Conservation (phyloP, 2,797 vertebrate species). For the Crocidura indochinensis region DNA sequence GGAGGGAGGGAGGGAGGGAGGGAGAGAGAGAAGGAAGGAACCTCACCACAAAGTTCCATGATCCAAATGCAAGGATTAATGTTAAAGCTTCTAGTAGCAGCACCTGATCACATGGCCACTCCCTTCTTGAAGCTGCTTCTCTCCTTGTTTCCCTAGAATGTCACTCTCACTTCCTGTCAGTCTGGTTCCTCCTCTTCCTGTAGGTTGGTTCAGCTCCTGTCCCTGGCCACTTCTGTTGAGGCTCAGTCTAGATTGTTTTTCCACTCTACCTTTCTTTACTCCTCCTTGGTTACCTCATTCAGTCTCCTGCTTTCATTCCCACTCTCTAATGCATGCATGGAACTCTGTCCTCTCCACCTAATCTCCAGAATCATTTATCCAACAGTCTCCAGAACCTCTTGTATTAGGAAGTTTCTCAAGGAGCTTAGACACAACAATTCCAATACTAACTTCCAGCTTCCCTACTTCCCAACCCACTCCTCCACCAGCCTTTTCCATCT, state of each 20-base stretch:
- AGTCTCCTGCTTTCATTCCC: background rate
- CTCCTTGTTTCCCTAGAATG: background rate
- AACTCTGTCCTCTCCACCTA: background rate
- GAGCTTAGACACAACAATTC: conserved; percentile 24
- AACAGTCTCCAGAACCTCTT: background rate
- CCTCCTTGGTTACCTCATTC: background rate
- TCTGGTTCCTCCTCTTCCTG: background rate
- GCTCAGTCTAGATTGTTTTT: background rate
- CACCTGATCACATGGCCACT: background rate
- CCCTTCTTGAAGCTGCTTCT: conserved; percentile 3
- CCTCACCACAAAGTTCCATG: background rate
- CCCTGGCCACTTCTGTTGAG: background rate
- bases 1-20: background rate
- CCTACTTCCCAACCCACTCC: background rate
- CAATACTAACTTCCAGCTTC: background rate
- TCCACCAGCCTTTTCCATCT: background rate
- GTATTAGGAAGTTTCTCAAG: background rate
- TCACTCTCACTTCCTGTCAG: conserved; percentile 29
- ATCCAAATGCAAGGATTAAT: conserved; percentile 21
- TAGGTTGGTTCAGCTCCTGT: background rate
- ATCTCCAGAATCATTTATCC: background rate
- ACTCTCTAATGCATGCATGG: background rate
- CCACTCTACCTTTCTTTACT: background rate
- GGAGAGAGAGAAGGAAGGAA: background rate
- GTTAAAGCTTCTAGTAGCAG: conserved; percentile 11